Conservation (phyloP, 2,888 invertebrate species). For the Blastobasis adustella region DNA sequence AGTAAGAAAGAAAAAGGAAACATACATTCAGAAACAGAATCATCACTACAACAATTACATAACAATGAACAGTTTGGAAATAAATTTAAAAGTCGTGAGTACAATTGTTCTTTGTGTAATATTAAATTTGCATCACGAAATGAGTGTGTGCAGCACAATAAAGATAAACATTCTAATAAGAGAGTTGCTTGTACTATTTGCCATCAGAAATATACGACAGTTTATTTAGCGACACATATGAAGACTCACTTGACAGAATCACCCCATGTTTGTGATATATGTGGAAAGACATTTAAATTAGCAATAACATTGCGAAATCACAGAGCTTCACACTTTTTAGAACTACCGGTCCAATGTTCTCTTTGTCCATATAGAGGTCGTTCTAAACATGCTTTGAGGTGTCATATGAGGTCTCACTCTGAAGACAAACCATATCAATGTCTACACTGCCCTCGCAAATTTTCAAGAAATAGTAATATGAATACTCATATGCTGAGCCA, state of each 20-base stretch:
- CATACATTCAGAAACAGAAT: too few species aligned
- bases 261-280: conserved; percentile 54
- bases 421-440: conserved; percentile 63
- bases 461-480: conserved; percentile 58
- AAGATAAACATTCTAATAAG: too few species aligned
- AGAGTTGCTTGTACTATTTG: too few species aligned
- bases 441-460: conserved; percentile 50
- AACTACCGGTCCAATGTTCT: conserved; percentile 29
- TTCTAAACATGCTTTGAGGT: conserved; percentile 50
- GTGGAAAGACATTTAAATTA: conserved; percentile 50
- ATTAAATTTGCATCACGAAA: too few species aligned
- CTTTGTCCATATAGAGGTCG: conserved; percentile 58
- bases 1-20: too few species aligned
- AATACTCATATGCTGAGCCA: conserved; percentile 54
- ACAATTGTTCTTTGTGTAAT: too few species aligned
- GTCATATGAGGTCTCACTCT: conserved; percentile 62
- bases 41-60: too few species aligned
- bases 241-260: conserved; percentile 13
- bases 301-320: conserved; percentile 48
- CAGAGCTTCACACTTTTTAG: conserved; percentile 49
- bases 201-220: too few species aligned
- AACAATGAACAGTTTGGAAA: too few species aligned
- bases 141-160: too few species aligned
- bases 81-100: too few species aligned
- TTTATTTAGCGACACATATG: conserved; percentile 32